Evolutionary conservation across 2,797 vertebrate genomes (phyloP).

Genomic region (Trachops cirrhosus): DNA sequence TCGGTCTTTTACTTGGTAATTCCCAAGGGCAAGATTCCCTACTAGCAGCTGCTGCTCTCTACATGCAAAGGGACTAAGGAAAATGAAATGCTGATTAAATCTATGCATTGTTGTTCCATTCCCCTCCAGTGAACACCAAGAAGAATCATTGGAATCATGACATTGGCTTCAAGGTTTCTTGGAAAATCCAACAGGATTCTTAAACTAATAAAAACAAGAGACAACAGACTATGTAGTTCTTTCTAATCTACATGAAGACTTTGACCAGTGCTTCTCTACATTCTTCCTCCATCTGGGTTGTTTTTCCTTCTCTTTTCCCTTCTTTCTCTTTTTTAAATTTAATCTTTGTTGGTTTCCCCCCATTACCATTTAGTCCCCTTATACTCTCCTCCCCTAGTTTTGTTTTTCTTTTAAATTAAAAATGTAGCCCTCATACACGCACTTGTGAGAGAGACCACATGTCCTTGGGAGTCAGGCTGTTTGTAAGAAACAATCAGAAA

Average conservation of each 20-base stretch:
- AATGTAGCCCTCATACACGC: not conserved
- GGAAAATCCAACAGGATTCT: conserved; percentile 31
- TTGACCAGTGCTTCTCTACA: not conserved
- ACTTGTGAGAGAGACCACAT: not conserved
- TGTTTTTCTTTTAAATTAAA: not conserved
- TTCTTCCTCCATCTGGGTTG: not conserved
- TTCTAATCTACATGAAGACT: conserved; percentile 7
- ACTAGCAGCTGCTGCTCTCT: conserved; percentile 69
- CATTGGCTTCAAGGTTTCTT: conserved; percentile 35
- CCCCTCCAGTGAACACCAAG: conserved; percentile 31
- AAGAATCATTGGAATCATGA: conserved; percentile 37
- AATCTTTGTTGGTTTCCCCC: not conserved
- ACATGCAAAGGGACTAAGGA: conserved; percentile 46
- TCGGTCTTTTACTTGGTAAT: conserved; percentile 65
- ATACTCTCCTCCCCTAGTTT: too few relatives aligned
- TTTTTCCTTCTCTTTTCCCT: not conserved
- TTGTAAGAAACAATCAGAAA: not conserved
- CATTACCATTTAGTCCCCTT: not conserved
- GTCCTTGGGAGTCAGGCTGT: not conserved
- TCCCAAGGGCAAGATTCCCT: conserved; percentile 77
- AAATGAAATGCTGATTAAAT: conserved; percentile 69
- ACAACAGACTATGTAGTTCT: not conserved
- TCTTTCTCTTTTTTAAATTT: not conserved
- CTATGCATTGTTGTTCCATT: conserved; percentile 46
- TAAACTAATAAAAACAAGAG: conserved; percentile 46